Base-by-base conservation (phyloP, 2,888 invertebrate species). In the Ophion ventricosus region DNA sequence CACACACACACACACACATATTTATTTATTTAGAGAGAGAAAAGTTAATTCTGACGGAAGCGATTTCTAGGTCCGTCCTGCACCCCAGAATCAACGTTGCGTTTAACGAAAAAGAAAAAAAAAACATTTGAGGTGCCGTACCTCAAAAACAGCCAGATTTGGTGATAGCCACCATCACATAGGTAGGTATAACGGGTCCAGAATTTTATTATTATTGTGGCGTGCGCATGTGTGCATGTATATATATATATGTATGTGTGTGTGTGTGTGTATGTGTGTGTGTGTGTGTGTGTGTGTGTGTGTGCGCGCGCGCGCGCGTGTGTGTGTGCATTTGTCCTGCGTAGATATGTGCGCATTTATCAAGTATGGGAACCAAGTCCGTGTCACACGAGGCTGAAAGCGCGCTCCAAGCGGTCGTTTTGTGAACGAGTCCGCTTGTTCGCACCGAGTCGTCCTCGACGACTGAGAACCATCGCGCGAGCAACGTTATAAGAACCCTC, bases 311-410 rank as follows among this genome's bases (percentile, higher is more conserved):
- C n/a, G n/a, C n/a, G n/a, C n/a, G n/a, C n/a, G 35, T 63, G 26
- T 74, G 26, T 49, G 69, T 20, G 40, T 66, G 40, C 40, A 20
- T 43, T 40, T 14, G 2, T 64, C 4, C 26, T n/a, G 66, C 70
- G 67, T 57, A 64, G 63, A 70, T 64, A 83, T 63, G 49, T 17
- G 43, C 29, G 56, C 25, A 40, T 61, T 54, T 54, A 35, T 26
- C 64, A 49, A 49, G 69, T 54, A 69, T 66, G 66, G 66, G 78
- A 54, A 40, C 80, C 35, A 54, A 69, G 77, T 85, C 79, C 80
- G 49, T 70, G 83, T 73, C 66, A 86, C 86, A 84, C 85, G 82
- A 86, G 80, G 85, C 74, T 76, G 83, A 67, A 57, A 25, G 56
- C 59, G 14, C 77, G 25, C 61, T 49, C 35, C 72, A 17, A 70